Percentiles rank a stretch among this genome's conserved stretches.
phyloP scores from a whole-genome alignment of 2,113 vertebrate species.

The Manacus vitellinus region DNA sequence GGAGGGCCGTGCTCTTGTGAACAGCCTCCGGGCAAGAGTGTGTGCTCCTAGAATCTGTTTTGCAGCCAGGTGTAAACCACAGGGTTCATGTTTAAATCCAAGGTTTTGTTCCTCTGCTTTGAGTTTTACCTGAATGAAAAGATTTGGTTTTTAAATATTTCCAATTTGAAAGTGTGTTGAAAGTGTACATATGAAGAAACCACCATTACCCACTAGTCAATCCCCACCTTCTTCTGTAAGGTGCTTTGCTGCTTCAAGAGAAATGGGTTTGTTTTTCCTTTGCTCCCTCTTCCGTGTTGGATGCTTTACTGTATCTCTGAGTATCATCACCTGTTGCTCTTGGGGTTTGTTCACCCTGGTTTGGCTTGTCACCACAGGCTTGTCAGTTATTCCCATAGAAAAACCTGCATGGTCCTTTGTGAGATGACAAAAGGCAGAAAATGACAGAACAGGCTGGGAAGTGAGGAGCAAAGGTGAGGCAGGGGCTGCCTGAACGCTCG shows the following conservation, averaged over 20 bases:
- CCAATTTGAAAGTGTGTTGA: not conserved
- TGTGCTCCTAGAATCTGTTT: rapidly evolving
- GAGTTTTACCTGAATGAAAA: not conserved
- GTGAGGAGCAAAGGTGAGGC: not conserved
- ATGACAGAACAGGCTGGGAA: not conserved
- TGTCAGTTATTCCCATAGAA: not conserved
- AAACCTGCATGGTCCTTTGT: not conserved
- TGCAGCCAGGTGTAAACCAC: not conserved
- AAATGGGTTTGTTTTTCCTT: not conserved
- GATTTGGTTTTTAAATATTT: not conserved
- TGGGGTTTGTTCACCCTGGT: not conserved
- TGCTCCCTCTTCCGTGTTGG: not conserved
- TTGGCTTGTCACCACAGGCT: not conserved
- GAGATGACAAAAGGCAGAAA: not conserved
- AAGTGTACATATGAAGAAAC: not conserved
- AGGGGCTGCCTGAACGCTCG: not conserved
- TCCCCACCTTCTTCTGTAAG: not conserved
- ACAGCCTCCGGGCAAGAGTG: rapidly evolving
- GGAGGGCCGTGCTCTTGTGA: rapidly evolving
- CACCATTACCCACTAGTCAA: not conserved
- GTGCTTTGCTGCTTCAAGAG: not conserved
- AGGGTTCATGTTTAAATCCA: not conserved
- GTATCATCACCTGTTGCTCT: not conserved
- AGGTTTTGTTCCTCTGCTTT: not conserved
- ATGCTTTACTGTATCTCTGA: not conserved